phyloP scores from a whole-genome alignment of 2,113 vertebrate genomes.

The Brienomyrus longianalis region DNA sequence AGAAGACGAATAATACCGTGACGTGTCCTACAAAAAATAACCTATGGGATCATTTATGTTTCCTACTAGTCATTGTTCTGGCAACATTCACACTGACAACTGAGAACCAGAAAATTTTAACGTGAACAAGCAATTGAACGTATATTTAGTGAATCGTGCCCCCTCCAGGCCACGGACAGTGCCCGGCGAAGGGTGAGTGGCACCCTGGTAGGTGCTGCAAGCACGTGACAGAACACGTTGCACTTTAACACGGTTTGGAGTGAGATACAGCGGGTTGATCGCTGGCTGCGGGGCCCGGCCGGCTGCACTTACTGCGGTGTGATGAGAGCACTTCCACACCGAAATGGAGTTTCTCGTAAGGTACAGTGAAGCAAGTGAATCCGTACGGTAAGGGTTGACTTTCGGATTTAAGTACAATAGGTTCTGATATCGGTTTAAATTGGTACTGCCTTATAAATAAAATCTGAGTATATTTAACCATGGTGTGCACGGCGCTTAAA shows the following conservation, averaged over 20 bases:
- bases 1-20: background rate
- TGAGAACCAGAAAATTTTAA: background rate
- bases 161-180: background rate
- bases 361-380: slow-evolving; percentile 49
- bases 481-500: background rate
- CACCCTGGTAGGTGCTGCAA: background rate
- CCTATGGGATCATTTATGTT: background rate
- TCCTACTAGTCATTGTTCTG: background rate
- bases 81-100: background rate
- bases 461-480: background rate
- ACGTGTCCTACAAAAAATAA: background rate
- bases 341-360: slow-evolving; percentile 51
- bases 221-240: slow-evolving; percentile 5
- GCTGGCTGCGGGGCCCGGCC: background rate
- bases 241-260: background rate
- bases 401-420: background rate
- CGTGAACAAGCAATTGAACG: background rate
- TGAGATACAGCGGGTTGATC: background rate
- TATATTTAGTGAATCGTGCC: background rate
- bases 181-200: background rate
- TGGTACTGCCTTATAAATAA: background rate
- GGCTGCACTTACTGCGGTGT: too few relatives aligned
- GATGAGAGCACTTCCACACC: background rate
- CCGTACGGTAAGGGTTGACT: slow-evolving; percentile 34
- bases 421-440: background rate